Evolutionary conservation across 1,140 invertebrate species (phyloP), one percentile per base, ranked within the genome.

Genomic region (Agrypnia vestita): DNA sequence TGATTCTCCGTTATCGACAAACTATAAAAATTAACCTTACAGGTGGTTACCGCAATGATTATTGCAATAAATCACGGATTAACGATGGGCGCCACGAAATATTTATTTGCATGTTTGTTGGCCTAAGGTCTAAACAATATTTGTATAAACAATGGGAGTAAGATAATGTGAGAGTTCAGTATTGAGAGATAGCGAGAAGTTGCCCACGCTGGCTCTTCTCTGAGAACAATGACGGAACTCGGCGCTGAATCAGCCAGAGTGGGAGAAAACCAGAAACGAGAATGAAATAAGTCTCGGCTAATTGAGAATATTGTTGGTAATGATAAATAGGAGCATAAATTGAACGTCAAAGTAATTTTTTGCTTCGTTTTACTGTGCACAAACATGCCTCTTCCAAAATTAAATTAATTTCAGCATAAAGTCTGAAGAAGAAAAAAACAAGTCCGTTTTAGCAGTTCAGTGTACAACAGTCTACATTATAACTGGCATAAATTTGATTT

Each of bases 131-230:
- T 13, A 51, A 51, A 9, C n/a, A 51, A 13, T 49, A 15, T 51
- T 51, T 13, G 49, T 25, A 64, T 35, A 64, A 64, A 64, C 61
- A 64, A 64, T 64, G 35, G 21, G n/a, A 64, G 4, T n/a, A 59
- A 64, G 61, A 64, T 64, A 64, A 64, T 19, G 12, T n/a, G 19
- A 8, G 25, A 13, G 19, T 64, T 11, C 4, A 64, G 61, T 44
- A 35, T 35, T 35, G 25, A 35, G 6, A 35, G 25, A 35, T 44
- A 0, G 19, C 61, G 9, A 64, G 61, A 19, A 13, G 25, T 15
- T 47, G 15, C 64, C 64, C 64, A 69, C 64, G 64, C 44, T 0
- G 46, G 25, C 64, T 46, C 64, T 44, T 35, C 17, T 15, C 13
- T 15, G n/a, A 69, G 64, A 69, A 69, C 64, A 69, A 69, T 69